A percentile compares a stretch with the other conserved stretches of the same genome.
Evolutionary conservation across 2,113 vertebrate genomes (phyloP).

Genomic region (Onychorhynchus coronatus): DNA sequence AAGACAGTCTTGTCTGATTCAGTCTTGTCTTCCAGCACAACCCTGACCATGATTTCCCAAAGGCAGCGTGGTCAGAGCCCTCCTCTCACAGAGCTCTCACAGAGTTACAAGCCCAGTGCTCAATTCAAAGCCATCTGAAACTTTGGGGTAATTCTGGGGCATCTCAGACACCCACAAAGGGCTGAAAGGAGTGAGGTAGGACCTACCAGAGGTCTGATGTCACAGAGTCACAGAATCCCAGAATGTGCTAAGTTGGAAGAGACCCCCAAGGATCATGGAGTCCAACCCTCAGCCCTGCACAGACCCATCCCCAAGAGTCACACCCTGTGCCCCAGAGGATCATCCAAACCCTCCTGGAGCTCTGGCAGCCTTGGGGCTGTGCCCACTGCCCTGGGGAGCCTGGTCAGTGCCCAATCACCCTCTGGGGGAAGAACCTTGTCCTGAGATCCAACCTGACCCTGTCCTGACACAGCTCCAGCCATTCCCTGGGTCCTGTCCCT

Average conservation of each 20-base stretch:
- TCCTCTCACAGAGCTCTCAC: background rate
- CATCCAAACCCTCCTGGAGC: too few species aligned
- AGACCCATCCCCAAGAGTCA: too few species aligned
- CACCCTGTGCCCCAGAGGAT: too few species aligned
- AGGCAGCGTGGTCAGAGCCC: background rate
- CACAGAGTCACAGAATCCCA: too few species aligned
- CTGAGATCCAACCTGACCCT: background rate
- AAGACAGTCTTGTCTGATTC: background rate
- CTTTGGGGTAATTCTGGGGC: background rate
- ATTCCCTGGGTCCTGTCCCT: background rate
- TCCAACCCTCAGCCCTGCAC: too few species aligned
- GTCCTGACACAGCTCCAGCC: background rate
- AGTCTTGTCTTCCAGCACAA: background rate
- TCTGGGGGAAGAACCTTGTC: too few species aligned
- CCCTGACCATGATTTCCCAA: background rate
- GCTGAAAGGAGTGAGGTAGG: background rate
- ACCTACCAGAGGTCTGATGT: background rate
- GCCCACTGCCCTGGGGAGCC: too few species aligned
- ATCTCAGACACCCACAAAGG: background rate
- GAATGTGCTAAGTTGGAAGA: too few species aligned
- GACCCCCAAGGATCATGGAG: too few species aligned
- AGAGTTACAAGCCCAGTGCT: background rate
- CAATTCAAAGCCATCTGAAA: background rate
- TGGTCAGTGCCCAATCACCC: too few species aligned
- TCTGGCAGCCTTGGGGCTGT: too few species aligned